Percentiles rank a stretch among this genome's conserved stretches.
These are phyloP conservation scores for Sinohyriopsis cumingii DNA, from an alignment of 2,888 invertebrate species.

Conservation along the genomic window DNA sequence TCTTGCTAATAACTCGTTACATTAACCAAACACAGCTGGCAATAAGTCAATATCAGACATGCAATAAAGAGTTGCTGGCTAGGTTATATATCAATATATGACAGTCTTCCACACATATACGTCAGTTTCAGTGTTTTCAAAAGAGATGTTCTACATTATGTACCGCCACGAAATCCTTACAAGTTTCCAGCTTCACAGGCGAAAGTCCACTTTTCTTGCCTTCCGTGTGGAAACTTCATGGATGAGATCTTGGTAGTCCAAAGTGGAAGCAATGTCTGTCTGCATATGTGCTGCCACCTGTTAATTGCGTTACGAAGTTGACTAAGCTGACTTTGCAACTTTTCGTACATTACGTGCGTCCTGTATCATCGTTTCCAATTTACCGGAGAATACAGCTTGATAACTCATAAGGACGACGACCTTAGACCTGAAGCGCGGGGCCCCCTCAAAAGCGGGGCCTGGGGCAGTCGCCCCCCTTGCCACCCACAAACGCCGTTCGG, in stretches of 20 bases:
- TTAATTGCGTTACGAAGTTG: constrained; percentile 2
- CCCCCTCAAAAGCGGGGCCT: constrained; percentile 8
- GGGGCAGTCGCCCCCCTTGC: too few relatives aligned
- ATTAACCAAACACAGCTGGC: too few relatives aligned
- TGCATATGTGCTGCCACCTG: too few relatives aligned
- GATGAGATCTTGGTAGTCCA: too few relatives aligned
- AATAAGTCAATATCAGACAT: too few relatives aligned
- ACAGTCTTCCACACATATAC: constrained; percentile 5
- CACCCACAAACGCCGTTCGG: too few relatives aligned
- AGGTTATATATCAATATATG: constrained; percentile 7
- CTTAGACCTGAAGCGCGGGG: constrained; percentile 34
- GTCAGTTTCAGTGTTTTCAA: neutral
- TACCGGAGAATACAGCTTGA: constrained; percentile 16
- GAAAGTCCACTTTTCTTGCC: constrained; percentile 17
- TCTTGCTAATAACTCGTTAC: too few relatives aligned
- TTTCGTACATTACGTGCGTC: constrained; percentile 8
- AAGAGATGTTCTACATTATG: too few relatives aligned
- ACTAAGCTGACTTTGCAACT: constrained; percentile 8
- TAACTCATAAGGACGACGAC: constrained; percentile 25
- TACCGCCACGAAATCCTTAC: too few relatives aligned
- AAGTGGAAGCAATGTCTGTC: too few relatives aligned
- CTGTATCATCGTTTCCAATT: constrained; percentile 13
- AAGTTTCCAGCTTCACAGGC: too few relatives aligned
- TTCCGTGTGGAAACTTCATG: constrained; percentile 10
- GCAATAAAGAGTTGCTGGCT: too few relatives aligned